These are phyloP conservation scores for Spondyliosoma cantharus DNA, from an alignment of 2,797 vertebrate genomes.

Conservation along the genomic window DNA sequence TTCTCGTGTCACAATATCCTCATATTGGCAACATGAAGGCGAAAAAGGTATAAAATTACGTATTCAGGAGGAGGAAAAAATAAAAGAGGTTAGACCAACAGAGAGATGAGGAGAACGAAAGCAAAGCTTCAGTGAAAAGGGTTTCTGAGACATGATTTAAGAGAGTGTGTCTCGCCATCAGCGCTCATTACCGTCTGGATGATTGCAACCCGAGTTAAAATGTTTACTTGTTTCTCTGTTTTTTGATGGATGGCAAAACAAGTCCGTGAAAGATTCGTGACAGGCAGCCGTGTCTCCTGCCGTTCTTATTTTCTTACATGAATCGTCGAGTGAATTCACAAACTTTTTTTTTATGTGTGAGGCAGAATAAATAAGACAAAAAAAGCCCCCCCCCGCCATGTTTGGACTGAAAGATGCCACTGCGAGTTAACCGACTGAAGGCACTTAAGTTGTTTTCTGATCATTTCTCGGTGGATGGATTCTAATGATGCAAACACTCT, in stretches of 20 bases:
- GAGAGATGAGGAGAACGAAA: conserved; percentile 35
- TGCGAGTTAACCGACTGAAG: conserved; percentile 51
- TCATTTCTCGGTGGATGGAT: conserved; percentile 61
- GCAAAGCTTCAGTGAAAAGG: conserved; percentile 34
- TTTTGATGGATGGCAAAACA: conserved; percentile 49
- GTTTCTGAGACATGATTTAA: conserved; percentile 38
- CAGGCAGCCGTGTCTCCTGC: conserved; percentile 37
- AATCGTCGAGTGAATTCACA: conserved; percentile 56
- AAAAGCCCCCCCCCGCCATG: conserved; percentile 15
- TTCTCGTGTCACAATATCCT: not conserved
- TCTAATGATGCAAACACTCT: conserved; percentile 76
- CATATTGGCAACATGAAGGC: not conserved
- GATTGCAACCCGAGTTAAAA: conserved; percentile 45
- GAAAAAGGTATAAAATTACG: conserved; percentile 22
- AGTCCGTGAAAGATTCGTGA: conserved; percentile 66
- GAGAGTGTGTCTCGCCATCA: conserved; percentile 46
- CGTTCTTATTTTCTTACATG: conserved; percentile 51
- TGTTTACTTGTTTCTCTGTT: conserved; percentile 41
- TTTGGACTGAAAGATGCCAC: conserved; percentile 48
- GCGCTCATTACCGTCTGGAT: conserved; percentile 57
- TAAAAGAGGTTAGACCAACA: conserved; percentile 34
- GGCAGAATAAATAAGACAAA: conserved; percentile 52
- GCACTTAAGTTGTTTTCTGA: conserved; percentile 68
- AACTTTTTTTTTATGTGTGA: conserved; percentile 13
- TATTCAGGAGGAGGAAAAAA: not conserved